Evolutionary conservation across 2,113 vertebrate genomes (phyloP), one percentile per base, ranked within the genome.

Genomic region (Collichthys lucidus): DNA sequence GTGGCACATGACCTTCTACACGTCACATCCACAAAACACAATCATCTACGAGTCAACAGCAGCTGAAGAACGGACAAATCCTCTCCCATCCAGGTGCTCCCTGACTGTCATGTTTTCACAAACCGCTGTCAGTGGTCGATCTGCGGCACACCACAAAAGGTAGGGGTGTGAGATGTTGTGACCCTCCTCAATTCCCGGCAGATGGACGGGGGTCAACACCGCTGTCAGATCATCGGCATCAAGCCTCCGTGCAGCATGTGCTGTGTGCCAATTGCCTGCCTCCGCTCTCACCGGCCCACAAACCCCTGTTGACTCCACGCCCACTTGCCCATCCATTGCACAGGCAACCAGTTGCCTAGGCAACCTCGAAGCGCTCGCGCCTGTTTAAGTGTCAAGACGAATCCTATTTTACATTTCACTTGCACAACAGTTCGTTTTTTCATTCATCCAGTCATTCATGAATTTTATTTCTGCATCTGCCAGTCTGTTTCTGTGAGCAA

Each of bases 341-440:
- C 83, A 91, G 92, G 88, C 91, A 94, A 93, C 92, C 92, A 91
- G 95, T 96, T 95, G 93, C 95, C 94, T 86, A 92, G 95, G 95
- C 92, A 95, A 96, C 95, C 88, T 70, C 84, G 92, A 92, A 92
- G 84, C 92, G 85, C 83, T 92, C 19, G 60, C 40, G 89, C 73
- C 88, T 90, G 92, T 94, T 91, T 87, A 85, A 84, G 86, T 85
- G 90, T 91, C 74, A 83, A 92, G 88, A 90, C 63, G 77, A 92
- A 91, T 78, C 77, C 19, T 29, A 42, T 81, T 80, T 91, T 82
- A 86, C 77, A 83, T 76, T 90, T 87, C 47, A 74, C 78, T 91
- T 85, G 75, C 86, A 81, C 84, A 82, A 77, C 73, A 47, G 44
- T 81, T 83, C 26, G 44, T 77, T 80, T 89, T 89, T 76, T 80